Percentiles rank a stretch among this genome's conserved stretches.
Conservation (phyloP, 2,888 invertebrate genomes). For the Chymomyza amoena region DNA sequence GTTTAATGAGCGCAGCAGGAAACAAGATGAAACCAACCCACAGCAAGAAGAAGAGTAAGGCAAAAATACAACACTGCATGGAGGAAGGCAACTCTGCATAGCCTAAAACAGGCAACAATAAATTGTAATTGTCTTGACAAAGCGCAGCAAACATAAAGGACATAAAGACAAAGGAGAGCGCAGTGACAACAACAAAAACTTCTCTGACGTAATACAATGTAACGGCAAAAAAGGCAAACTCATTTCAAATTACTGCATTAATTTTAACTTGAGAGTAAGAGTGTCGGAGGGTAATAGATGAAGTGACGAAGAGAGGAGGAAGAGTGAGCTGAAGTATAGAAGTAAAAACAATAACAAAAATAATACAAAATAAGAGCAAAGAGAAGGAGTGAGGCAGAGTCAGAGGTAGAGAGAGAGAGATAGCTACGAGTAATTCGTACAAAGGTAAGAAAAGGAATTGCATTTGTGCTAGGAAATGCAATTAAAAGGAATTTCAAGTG, state of each 20-base stretch:
- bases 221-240: slow-evolving; percentile 60
- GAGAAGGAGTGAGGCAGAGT: neutral
- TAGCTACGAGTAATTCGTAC: neutral
- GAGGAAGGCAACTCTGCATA: no score
- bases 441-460: slow-evolving; percentile 33
- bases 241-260: slow-evolving; percentile 74
- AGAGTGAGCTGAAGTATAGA: neutral
- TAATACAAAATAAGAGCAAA: slow-evolving; percentile 8
- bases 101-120: slow-evolving; percentile 57
- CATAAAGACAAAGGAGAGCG: slow-evolving; percentile 5
- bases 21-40: neutral
- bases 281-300: neutral
- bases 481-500: slow-evolving; percentile 61
- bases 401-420: neutral
- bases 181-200: slow-evolving; percentile 10
- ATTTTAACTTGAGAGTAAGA: slow-evolving; percentile 58
- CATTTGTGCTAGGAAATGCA: slow-evolving; percentile 65
- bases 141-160: neutral
- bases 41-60: neutral
- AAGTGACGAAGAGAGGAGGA: no score
- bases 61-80: neutral
- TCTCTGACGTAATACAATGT: slow-evolving; percentile 19
- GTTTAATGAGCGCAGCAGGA: slow-evolving; percentile 1
- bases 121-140: slow-evolving; percentile 49
- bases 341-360: slow-evolving; percentile 27